A percentile compares a stretch with the other conserved stretches of the same genome.
Evolutionary conservation across 1,140 invertebrate species (phyloP).

Genomic region (Ruditapes philippinarum): DNA sequence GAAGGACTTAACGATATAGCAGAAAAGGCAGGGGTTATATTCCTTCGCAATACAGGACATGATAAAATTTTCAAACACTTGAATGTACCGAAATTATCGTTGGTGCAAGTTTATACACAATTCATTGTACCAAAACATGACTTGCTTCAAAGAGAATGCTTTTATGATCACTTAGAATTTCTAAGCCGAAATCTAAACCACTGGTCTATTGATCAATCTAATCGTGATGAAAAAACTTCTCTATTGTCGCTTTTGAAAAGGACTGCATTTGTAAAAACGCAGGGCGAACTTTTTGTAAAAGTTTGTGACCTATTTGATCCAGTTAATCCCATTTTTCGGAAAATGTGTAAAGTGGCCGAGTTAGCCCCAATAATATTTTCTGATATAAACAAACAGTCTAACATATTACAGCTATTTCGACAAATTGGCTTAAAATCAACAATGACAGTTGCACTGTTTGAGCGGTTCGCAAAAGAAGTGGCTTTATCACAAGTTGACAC

Average conservation of each 20-base stretch:
- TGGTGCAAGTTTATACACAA: conserved; percentile 62
- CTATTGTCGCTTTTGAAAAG: not conserved
- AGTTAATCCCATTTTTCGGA: conserved; percentile 54
- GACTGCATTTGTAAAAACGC: conserved; percentile 41
- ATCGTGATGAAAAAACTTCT: not conserved
- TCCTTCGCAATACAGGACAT: not conserved
- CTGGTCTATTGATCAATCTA: too few relatives aligned
- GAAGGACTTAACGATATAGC: conserved; percentile 64
- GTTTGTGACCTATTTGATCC: conserved; percentile 65
- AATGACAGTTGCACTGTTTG: conserved; percentile 57
- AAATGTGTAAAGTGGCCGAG: conserved; percentile 50
- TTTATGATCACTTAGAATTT: conserved; percentile 63
- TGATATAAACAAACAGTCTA: not conserved
- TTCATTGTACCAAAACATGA: conserved; percentile 65
- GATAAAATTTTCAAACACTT: not conserved
- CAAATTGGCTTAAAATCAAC: conserved; percentile 61
- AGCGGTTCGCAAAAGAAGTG: conserved; percentile 67
- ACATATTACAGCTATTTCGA: conserved; percentile 63
- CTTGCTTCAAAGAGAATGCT: not conserved
- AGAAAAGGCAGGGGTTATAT: not conserved
- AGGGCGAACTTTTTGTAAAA: not conserved
- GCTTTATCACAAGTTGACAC: too few relatives aligned
- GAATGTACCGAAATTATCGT: conserved; percentile 1
- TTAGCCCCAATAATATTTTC: conserved; percentile 44
- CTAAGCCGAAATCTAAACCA: not conserved